A percentile compares a stretch with the other conserved stretches of the same genome.
phyloP scores from a whole-genome alignment of 2,888 invertebrate genomes.

The Melanostoma scalare region DNA sequence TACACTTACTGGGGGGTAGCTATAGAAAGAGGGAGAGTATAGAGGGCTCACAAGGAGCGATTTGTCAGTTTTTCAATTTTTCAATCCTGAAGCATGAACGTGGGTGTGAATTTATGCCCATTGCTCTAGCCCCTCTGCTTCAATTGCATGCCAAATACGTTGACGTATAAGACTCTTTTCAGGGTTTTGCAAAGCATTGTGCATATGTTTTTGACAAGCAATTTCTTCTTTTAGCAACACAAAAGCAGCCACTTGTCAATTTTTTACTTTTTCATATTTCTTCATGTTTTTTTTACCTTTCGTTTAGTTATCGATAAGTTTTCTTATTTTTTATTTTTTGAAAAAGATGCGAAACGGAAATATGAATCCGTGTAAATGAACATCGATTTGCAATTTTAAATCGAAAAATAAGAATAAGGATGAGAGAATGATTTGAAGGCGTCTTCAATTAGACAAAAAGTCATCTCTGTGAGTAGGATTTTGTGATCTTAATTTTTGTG shows the following conservation, averaged over 20 bases:
- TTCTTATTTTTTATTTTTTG: too few species aligned
- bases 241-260: constrained; percentile 61
- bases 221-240: constrained; percentile 59
- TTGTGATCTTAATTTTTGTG: background rate
- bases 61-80: constrained; percentile 66
- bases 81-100: constrained; percentile 24
- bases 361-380: constrained; percentile 58
- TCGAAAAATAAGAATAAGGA: constrained; percentile 32
- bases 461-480: background rate
- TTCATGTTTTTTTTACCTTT: background rate
- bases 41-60: constrained; percentile 19
- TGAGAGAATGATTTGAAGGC: constrained; percentile 17
- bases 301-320: background rate
- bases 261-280: background rate
- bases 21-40: background rate
- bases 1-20: background rate
- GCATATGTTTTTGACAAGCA: constrained; percentile 67
- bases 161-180: constrained; percentile 57
- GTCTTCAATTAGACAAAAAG: constrained; percentile 47
- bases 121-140: background rate
- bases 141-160: constrained; percentile 58
- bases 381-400: constrained; percentile 60
- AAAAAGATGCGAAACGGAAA: constrained; percentile 37
- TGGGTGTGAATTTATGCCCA: constrained; percentile 47
- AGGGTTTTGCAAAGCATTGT: constrained; percentile 42